Conservation (phyloP, 1,140 invertebrate genomes). For the Cryptotermes secundus region DNA sequence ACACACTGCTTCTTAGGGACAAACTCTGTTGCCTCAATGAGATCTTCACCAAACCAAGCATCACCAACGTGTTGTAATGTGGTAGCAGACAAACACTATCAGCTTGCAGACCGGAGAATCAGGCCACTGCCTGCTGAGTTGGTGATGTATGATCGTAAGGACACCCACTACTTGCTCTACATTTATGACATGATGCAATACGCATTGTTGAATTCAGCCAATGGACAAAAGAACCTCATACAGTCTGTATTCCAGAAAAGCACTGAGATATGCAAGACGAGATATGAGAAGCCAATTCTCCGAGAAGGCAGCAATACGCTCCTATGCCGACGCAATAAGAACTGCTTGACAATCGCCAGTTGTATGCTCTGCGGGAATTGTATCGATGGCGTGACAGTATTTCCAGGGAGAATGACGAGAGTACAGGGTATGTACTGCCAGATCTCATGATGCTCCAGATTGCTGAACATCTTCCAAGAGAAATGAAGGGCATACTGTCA, state of each 20-base stretch:
- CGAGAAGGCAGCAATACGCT: conserved; percentile 70
- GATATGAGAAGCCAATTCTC: conserved; percentile 79
- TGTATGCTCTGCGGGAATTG: conserved; percentile 78
- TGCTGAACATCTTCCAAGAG: conserved; percentile 84
- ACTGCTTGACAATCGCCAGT: conserved; percentile 81
- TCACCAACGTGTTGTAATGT: conserved; percentile 89
- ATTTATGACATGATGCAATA: conserved; percentile 83
- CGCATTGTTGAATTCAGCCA: conserved; percentile 70
- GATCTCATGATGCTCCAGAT: conserved; percentile 95
- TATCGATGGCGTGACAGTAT: conserved; percentile 86
- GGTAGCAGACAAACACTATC: conserved; percentile 84
- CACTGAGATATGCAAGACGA: conserved; percentile 69
- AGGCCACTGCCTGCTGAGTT: conserved; percentile 84
- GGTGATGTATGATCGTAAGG: conserved; percentile 85
- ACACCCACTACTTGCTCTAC: conserved; percentile 95
- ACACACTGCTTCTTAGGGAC: conserved; percentile 78
- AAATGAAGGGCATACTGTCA: conserved; percentile 90
- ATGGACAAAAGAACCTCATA: conserved; percentile 69
- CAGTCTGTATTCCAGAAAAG: conserved; percentile 69
- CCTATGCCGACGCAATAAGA: conserved; percentile 75
- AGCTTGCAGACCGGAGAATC: conserved; percentile 95
- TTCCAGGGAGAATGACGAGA: conserved; percentile 90
- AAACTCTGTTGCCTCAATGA: conserved; percentile 85
- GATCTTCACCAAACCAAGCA: conserved; percentile 86
- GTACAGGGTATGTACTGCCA: conserved; percentile 85